Percentiles rank a stretch among this genome's conserved stretches.
These are phyloP conservation scores for Bimastos eiseni DNA, from an alignment of 2,888 invertebrate species.

Conservation along the genomic window DNA sequence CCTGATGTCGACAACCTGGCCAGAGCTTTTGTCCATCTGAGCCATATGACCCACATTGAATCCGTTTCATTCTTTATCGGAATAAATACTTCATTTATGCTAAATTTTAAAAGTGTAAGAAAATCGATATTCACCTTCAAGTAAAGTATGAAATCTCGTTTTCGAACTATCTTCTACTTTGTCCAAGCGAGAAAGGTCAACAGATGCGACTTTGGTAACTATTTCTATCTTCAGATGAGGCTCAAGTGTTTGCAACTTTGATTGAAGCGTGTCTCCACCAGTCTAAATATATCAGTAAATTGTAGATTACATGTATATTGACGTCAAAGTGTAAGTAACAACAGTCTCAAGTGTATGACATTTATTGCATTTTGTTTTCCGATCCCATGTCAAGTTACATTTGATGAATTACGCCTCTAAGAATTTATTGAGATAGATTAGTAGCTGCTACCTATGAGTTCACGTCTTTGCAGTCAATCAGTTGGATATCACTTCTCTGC, in stretches of 20 bases:
- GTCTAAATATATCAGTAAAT: neutral
- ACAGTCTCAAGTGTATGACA: neutral
- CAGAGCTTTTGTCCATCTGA: neutral
- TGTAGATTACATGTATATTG: neutral
- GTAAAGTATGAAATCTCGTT: neutral
- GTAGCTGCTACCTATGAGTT: too few relatives aligned
- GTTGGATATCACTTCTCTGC: too few relatives aligned
- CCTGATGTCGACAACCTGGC: neutral
- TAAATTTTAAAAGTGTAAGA: neutral
- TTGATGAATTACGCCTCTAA: too few relatives aligned
- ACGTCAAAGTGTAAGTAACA: neutral
- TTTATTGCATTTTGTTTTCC: too few relatives aligned
- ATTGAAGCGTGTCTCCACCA: neutral
- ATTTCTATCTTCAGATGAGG: neutral
- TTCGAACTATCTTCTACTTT: neutral
- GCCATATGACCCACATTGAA: neutral
- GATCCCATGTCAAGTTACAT: too few relatives aligned
- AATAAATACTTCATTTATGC: neutral
- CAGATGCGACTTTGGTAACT: neutral
- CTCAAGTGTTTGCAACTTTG: neutral
- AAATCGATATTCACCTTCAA: neutral
- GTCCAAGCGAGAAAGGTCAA: neutral
- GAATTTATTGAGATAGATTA: too few relatives aligned
- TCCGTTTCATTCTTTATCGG: neutral
- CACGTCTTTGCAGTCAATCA: too few relatives aligned